Evolutionary conservation across 2,113 vertebrate genomes (phyloP), one percentile per base, ranked within the genome.

Genomic region (Naja naja): DNA sequence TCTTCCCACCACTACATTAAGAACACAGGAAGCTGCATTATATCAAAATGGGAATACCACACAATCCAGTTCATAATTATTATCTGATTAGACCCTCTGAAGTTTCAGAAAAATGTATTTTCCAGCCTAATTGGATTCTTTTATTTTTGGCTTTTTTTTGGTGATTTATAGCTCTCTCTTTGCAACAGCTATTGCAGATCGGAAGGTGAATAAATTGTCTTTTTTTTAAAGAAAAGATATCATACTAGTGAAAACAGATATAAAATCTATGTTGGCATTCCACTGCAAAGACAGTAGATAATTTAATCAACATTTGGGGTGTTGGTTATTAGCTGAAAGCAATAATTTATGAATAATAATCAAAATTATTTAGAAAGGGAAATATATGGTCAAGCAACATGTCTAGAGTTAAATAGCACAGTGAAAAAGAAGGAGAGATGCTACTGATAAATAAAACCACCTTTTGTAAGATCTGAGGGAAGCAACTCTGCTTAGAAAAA

Each of bases 361-460:
- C 14, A 45, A 55, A 9, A 55, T 56, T 85, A 85, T 39, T 45
- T 2, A 5, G 53, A 85, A 91, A 85, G 12, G 39, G 18, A 39
- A 91, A 45, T 85, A 5, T 55, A 43, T 81, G 55, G 23, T 47
- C 39, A 85, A 91, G 14, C 16, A 91, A 20, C 43, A 47, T 47
- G 53, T 45, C 55, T 86, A 86, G 34, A 60, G 93, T 27, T 39
- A 18, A 47, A 89, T 0, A 91, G 64, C 90, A 93, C 55, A 60
- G 45, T 91, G 16, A 94, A 81, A 1, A 93, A 8, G 88, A 52
- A 58, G 52, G 9, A 45, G 88, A 85, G 25, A 27, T 18, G 91
- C 16, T 27, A 47, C 0, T 93, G 69, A 69, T 94, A 92, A 43
- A 43, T 93, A 91, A 93, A 22, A 47, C 94, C 55, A 22, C 69